A percentile compares a stretch with the other conserved stretches of the same genome.
phyloP scores from a whole-genome alignment of 92 coral and sea anemone genomes.

The Siderastrea radians region DNA sequence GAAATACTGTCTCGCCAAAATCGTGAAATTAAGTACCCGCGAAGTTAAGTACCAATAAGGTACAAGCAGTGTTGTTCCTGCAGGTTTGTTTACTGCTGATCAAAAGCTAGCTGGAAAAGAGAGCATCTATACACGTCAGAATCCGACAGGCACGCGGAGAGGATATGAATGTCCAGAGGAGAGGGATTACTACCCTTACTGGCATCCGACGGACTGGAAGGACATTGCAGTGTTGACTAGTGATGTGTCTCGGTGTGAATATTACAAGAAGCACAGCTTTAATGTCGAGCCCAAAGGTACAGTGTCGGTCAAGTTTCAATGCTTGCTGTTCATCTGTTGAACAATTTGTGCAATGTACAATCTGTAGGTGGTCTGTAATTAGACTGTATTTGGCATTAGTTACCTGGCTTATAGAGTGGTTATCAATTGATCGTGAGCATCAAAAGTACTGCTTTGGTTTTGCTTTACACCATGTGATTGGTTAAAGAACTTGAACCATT shows the following conservation, averaged over 20 bases:
- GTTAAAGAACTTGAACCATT: no score
- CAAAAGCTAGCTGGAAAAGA: slow-evolving; percentile 80
- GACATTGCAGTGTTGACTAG: slow-evolving; percentile 91
- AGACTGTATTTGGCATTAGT: no score
- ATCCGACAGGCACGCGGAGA: slow-evolving; percentile 90
- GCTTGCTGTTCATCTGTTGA: neutral
- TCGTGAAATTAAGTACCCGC: no score
- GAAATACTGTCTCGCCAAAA: no score
- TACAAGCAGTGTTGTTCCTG: no score
- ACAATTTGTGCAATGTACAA: no score
- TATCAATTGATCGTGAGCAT: no score
- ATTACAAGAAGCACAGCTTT: slow-evolving; percentile 89
- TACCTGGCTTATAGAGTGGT: no score
- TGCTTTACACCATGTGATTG: no score
- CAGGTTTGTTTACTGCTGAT: slow-evolving; percentile 98
- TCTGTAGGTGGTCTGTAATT: no score
- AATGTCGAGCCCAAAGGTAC: slow-evolving; percentile 93
- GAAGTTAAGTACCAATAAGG: no score
- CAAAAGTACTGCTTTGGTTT: no score
- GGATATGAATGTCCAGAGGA: slow-evolving; percentile 99
- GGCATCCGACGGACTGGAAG: slow-evolving; percentile 99
- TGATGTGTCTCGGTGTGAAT: slow-evolving; percentile 68
- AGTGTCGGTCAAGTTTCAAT: neutral
- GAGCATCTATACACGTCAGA: slow-evolving; percentile 93
- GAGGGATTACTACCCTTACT: slow-evolving; percentile 96